Evolutionary conservation across 2,888 invertebrate species (phyloP).

Genomic region (Trachelus tabidus): DNA sequence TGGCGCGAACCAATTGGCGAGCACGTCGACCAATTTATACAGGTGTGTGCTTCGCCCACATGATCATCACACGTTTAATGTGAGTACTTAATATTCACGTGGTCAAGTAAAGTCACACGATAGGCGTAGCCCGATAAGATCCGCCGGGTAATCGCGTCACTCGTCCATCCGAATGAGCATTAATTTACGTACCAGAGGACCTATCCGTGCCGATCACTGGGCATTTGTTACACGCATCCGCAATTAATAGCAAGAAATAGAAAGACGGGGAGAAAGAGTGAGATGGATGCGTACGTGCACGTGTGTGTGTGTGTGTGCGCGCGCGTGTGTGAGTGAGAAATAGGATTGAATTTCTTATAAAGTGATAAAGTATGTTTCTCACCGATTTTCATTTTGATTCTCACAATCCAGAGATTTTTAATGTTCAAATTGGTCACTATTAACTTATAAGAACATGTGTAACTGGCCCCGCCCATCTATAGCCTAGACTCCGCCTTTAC

Average conservation of each 20-base stretch:
- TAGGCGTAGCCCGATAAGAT: background rate
- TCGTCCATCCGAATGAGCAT: background rate
- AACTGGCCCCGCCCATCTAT: background rate
- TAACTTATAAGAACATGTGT: background rate
- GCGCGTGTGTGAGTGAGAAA: background rate
- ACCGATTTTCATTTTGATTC: background rate
- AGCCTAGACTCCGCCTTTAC: background rate
- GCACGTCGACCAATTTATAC: background rate
- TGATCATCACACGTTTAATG: background rate
- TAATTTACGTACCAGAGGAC: background rate
- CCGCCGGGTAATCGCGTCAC: background rate
- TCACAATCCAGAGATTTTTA: background rate
- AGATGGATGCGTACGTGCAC: background rate
- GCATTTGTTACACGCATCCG: constrained; percentile 43
- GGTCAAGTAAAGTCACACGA: background rate
- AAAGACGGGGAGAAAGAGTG: constrained; percentile 14
- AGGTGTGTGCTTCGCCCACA: background rate
- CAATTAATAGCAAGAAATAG: constrained; percentile 32
- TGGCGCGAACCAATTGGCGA: background rate
- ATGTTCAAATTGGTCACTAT: background rate
- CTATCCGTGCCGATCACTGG: constrained; percentile 33
- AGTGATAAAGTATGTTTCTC: background rate
- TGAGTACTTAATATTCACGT: background rate
- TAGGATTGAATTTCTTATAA: background rate
- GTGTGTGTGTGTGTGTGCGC: too few species aligned